Evolutionary conservation across 2,797 vertebrate genomes (phyloP).

Genomic region (Catharus ustulatus): DNA sequence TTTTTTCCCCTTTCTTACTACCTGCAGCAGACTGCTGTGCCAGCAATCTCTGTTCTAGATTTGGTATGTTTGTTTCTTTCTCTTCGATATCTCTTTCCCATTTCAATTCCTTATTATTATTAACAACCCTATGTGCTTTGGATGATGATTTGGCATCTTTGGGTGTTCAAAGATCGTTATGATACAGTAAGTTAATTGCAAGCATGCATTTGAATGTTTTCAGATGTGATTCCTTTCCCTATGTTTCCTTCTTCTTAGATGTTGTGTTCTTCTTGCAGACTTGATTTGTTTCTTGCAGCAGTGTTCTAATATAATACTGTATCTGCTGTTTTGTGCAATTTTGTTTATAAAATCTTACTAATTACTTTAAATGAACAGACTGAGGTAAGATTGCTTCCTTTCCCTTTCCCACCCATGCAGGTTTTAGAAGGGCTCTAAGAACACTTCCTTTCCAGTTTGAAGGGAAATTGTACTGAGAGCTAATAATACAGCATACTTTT

Average conservation of each 20-base stretch:
- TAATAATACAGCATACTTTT: not conserved
- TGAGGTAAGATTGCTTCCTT: constrained; percentile 22
- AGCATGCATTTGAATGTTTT: constrained; percentile 68
- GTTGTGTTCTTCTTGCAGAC: constrained; percentile 61
- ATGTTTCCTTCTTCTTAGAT: constrained; percentile 47
- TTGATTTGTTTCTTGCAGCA: constrained; percentile 54
- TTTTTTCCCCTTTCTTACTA: constrained; percentile 78
- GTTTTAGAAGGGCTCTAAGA: not conserved
- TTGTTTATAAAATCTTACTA: not conserved
- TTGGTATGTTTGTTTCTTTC: constrained; percentile 96
- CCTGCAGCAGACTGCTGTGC: constrained; percentile 99
- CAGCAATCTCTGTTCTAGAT: constrained; percentile 99
- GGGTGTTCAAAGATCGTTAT: not conserved
- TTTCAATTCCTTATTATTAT: constrained; percentile 68
- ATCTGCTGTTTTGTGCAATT: not conserved
- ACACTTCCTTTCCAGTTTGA: not conserved
- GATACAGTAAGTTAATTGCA: constrained; percentile 17
- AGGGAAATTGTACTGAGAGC: not conserved
- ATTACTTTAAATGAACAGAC: not conserved
- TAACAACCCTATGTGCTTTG: constrained; percentile 37
- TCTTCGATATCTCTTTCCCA: constrained; percentile 71
- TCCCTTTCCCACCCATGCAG: not conserved
- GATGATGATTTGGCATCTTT: constrained; percentile 45
- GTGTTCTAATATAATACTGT: not conserved
- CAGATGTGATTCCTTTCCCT: constrained; percentile 29